These are phyloP conservation scores for Himalopsyche tibetana DNA, from an alignment of 2,888 invertebrate species.

Conservation along the genomic window DNA sequence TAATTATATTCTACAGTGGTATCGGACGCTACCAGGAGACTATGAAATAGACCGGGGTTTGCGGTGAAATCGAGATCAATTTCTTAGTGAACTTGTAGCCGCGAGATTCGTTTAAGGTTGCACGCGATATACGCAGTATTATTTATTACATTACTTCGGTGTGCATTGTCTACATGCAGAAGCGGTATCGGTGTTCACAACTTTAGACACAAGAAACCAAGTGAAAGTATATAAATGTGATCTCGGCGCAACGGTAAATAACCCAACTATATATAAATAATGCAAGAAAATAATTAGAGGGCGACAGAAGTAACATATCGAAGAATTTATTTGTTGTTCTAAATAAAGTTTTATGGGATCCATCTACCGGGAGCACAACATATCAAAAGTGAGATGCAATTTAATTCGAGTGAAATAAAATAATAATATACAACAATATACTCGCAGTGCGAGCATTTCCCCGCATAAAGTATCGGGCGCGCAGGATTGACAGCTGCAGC, in stretches of 20 bases:
- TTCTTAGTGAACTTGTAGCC: constrained; percentile 26
- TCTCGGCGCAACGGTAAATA: no score
- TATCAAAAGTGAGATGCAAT: no score
- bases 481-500: no score
- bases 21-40: background rate
- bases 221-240: background rate
- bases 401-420: no score
- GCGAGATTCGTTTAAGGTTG: constrained; percentile 30
- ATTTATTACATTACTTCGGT: background rate
- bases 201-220: background rate
- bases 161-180: background rate
- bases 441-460: no score
- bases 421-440: no score
- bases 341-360: no score
- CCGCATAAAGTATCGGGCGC: background rate
- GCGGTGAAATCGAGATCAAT: constrained; percentile 34
- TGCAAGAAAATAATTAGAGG: no score
- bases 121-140: constrained; percentile 5
- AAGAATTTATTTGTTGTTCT: no score
- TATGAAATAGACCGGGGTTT: constrained; percentile 18
- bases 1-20: background rate
- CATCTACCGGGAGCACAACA: no score
- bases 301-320: no score
- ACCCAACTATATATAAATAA: no score
- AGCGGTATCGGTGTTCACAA: background rate